Evolutionary conservation across 2,113 vertebrate genomes (phyloP), one percentile per base, ranked within the genome.

Genomic region (Nothobranchius furzeri): DNA sequence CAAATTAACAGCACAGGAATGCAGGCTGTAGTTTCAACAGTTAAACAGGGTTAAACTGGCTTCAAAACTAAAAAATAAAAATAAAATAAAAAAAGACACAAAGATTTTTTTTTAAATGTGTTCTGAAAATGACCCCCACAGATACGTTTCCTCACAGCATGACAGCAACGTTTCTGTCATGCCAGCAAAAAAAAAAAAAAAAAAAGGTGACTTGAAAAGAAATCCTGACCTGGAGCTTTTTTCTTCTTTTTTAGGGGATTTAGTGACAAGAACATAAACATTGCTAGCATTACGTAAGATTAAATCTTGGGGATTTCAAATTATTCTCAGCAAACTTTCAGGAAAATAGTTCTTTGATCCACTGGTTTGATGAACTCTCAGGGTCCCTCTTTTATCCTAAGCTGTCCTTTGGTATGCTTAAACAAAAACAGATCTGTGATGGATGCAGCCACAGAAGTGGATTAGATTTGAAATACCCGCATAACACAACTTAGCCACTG

Each of bases 311-410:
- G 45, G 47, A 64, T 51, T 47, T 45, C 60, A 45, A 46, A 68
- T 54, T 50, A 71, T 12, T 67, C 74, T 72, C 11, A 37, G 67
- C 46, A 57, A 56, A 56, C 35, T 40, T 40, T 17, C 71, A 57
- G 20, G 10, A 60, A 51, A 61, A 60, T 49, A 36, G 56, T 15
- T 67, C 58, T 82, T 78, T 81, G 53, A 81, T 74, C 54, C 48
- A 1, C 70, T 42, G 51, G 46, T 80, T 86, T 86, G 82, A 86
- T 87, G 36, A 64, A 78, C 82, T 88, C 81, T 86, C 80, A 86
- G 68, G 20, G 2, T 10, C 9, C 13, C 81, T 82, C 55, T 55
- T 68, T 81, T 79, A 57, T 76, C 60, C 76, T 78, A 65, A 85
- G 63, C 48, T 81, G 35, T 55, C 62, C 61, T 73, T 70, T 72